A percentile compares a stretch with the other conserved stretches of the same genome.
Evolutionary conservation across 1,140 invertebrate genomes (phyloP).

Genomic region (Zaprionus ghesquierei): DNA sequence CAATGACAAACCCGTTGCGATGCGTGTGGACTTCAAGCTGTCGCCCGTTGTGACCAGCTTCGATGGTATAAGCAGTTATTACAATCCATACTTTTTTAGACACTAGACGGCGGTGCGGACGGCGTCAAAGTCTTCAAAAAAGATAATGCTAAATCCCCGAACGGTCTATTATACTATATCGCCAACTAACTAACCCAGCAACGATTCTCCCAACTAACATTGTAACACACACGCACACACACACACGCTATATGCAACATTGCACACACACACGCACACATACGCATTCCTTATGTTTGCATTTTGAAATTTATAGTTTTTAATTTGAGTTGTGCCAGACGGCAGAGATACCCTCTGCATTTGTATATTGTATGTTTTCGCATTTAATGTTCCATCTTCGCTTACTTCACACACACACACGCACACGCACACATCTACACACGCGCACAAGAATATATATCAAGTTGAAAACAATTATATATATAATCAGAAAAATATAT

Average conservation of each 20-base stretch:
- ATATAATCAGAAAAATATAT: background rate
- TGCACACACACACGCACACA: background rate
- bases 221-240: constrained; percentile 7
- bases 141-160: no score
- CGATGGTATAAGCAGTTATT: constrained; percentile 82
- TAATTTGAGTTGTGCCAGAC: background rate
- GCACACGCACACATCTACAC: background rate
- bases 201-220: constrained; percentile 11
- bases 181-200: background rate
- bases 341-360: background rate
- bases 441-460: constrained; percentile 4
- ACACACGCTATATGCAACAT: background rate
- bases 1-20: constrained; percentile 68
- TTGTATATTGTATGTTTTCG: background rate
- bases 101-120: constrained; percentile 45
- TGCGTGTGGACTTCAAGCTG: constrained; percentile 79
- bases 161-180: no score
- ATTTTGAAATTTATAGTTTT: background rate
- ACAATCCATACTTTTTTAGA: constrained; percentile 79
- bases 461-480: background rate
- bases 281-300: constrained; percentile 15
- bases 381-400: background rate
- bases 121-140: background rate
- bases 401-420: background rate
- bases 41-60: constrained; percentile 68